These are phyloP conservation scores for Nasua narica DNA, from an alignment of 2,797 vertebrate species.

Conservation along the genomic window DNA sequence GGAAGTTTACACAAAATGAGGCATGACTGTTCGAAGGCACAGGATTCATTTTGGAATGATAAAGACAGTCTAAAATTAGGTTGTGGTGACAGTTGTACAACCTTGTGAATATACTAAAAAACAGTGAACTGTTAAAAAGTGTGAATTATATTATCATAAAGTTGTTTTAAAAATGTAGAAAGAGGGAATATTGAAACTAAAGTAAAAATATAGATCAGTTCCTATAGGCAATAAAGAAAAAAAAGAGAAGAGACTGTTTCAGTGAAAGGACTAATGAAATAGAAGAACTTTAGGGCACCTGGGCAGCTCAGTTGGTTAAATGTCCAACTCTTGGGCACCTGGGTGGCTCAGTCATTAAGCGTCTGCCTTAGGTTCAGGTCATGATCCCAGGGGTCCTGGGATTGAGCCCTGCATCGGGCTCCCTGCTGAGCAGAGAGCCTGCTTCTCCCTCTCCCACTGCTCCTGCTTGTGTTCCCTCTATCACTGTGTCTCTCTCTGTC, in stretches of 20 bases:
- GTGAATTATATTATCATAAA: background rate
- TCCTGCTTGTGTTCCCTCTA: too few species aligned
- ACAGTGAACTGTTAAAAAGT: background rate
- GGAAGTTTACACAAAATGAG: background rate
- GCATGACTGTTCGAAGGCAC: background rate
- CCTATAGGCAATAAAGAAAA: background rate
- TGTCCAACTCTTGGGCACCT: background rate
- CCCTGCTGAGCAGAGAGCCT: too few species aligned
- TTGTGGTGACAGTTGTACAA: background rate
- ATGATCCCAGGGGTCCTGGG: too few species aligned
- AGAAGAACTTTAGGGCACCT: background rate
- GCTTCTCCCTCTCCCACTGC: too few species aligned
- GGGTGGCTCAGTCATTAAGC: too few species aligned
- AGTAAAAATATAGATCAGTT: background rate
- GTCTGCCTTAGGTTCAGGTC: too few species aligned
- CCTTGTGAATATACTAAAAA: background rate
- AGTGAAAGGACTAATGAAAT: background rate
- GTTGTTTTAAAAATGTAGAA: background rate
- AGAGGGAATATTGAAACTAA: background rate
- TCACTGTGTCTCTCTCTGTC: too few species aligned
- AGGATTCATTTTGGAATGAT: background rate
- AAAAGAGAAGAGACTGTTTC: background rate
- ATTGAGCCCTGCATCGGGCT: too few species aligned
- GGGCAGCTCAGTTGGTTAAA: background rate
- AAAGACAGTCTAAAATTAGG: background rate